Conservation (phyloP, 2,888 invertebrate genomes). For the Melieria crassipennis region DNA sequence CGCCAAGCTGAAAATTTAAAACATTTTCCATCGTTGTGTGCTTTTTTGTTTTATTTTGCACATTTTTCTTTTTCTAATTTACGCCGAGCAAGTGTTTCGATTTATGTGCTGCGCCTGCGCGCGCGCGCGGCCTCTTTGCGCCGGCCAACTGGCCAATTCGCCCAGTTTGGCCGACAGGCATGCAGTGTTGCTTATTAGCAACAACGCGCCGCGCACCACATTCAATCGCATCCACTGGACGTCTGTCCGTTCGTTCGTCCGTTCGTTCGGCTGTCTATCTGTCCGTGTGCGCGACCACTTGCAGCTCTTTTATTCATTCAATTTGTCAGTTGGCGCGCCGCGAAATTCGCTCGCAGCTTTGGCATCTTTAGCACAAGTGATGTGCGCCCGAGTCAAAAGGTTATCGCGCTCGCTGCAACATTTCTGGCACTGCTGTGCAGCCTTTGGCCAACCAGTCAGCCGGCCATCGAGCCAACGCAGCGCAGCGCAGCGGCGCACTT, state of each 20-base stretch:
- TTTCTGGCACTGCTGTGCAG: constrained; percentile 37
- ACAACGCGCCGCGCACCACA: constrained; percentile 15
- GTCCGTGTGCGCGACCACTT: constrained; percentile 42
- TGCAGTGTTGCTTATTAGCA: constrained; percentile 37
- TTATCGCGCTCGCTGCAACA: constrained; percentile 56
- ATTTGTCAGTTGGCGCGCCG: constrained; percentile 58
- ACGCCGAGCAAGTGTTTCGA: constrained; percentile 6
- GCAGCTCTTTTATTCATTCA: constrained; percentile 65
- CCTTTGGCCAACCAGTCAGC: constrained; percentile 4
- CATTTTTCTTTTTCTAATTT: constrained; percentile 4
- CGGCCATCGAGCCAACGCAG: background rate
- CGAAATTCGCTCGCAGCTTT: constrained; percentile 45
- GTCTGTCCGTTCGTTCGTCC: constrained; percentile 23
- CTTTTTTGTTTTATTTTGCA: constrained; percentile 3
- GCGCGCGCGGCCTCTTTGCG: constrained; percentile 1
- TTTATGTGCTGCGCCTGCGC: background rate
- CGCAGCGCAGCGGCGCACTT: background rate
- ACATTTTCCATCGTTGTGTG: background rate
- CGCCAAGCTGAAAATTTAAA: constrained; percentile 20
- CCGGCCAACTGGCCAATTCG: constrained; percentile 20
- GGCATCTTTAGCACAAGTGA: constrained; percentile 33
- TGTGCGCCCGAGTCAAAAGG: constrained; percentile 57
- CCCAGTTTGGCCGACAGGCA: background rate
- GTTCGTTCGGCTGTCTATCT: constrained; percentile 30
- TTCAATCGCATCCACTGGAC: constrained; percentile 1